phyloP scores from a whole-genome alignment of 2,113 vertebrate genomes.

The Myotis davidii region DNA sequence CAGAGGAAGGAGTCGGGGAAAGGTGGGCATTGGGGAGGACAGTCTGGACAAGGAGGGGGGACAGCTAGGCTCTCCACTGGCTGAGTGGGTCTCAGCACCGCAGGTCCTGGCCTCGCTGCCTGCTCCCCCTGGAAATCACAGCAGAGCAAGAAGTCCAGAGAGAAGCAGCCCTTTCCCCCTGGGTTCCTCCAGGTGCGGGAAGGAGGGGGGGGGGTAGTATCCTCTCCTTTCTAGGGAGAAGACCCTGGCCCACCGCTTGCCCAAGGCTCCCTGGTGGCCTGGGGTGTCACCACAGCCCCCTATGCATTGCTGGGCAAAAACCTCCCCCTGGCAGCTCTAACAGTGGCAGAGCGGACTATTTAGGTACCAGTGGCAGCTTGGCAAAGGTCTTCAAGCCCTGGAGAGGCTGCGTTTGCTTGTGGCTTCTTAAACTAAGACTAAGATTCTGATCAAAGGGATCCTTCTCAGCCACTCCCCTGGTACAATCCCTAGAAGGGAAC shows the following conservation, averaged over 20 bases:
- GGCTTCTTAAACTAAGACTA: slow-evolving; percentile 57
- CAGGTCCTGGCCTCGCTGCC: background rate
- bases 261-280: slow-evolving; percentile 74
- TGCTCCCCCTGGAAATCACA: slow-evolving; percentile 34
- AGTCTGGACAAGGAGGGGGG: background rate
- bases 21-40: background rate
- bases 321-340: background rate
- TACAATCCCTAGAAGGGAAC: slow-evolving; percentile 14
- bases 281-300: slow-evolving; percentile 74
- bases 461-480: slow-evolving; percentile 29
- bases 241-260: slow-evolving; percentile 60
- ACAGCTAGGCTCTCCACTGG: background rate
- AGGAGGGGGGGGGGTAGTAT: background rate
- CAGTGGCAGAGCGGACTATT: background rate
- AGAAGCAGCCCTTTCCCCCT: slow-evolving; percentile 39
- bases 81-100: background rate
- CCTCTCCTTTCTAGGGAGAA: slow-evolving; percentile 40
- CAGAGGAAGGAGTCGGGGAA: background rate
- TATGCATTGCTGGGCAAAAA: slow-evolving; percentile 25
- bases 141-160: background rate
- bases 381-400: background rate
- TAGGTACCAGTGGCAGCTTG: background rate
- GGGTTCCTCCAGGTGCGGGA: background rate
- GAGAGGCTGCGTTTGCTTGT: slow-evolving; percentile 37
- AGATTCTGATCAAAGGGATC: slow-evolving; percentile 46